Conservation (phyloP, 2,797 vertebrate genomes). For the Peromyscus melanophrys region DNA sequence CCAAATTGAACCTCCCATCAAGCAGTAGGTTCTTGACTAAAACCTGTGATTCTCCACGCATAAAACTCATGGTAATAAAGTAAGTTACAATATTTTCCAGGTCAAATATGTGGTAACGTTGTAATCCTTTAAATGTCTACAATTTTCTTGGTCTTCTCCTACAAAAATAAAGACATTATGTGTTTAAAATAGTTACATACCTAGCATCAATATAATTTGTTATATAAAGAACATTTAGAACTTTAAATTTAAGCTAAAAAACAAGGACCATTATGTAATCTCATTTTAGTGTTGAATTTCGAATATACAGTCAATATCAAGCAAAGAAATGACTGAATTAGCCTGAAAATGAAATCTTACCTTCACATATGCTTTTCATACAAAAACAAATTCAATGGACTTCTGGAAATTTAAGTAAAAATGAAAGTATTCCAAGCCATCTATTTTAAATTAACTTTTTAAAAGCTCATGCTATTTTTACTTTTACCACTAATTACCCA, state of each 20-base stretch:
- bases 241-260: background rate
- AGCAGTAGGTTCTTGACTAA: background rate
- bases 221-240: background rate
- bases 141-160: background rate
- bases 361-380: background rate
- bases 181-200: background rate
- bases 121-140: background rate
- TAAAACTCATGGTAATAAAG: background rate
- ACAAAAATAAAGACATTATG: background rate
- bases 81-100: background rate
- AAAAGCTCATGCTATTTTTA: background rate
- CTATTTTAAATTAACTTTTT: constrained; percentile 61
- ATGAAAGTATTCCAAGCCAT: background rate
- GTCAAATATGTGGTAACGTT: background rate
- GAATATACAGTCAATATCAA: background rate
- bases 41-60: background rate
- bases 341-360: background rate
- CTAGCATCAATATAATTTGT: background rate
- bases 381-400: background rate
- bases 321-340: background rate
- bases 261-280: background rate
- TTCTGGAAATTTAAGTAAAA: constrained; percentile 9
- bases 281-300: constrained; percentile 13
- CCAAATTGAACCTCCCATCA: background rate
- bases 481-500: background rate